These are phyloP conservation scores for Centruroides vittatus DNA, from an alignment of 1,140 invertebrate species.

Conservation along the genomic window DNA sequence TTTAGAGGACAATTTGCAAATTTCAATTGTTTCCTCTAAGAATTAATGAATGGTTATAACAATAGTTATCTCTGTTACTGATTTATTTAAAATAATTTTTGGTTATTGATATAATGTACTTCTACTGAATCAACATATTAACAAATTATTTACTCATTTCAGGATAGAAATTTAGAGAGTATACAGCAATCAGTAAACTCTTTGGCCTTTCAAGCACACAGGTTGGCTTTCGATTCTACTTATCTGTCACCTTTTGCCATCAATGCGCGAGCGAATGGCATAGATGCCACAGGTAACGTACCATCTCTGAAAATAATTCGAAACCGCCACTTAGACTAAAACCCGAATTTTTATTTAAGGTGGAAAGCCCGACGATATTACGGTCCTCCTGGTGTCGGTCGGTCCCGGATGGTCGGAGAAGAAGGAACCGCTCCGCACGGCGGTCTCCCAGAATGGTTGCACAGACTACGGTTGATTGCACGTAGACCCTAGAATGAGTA, in stretches of 20 bases:
- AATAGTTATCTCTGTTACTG: too few relatives aligned
- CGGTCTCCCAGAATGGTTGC: constrained; percentile 9
- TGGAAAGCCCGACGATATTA: constrained; percentile 95
- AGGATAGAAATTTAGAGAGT: constrained; percentile 29
- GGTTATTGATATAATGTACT: too few relatives aligned
- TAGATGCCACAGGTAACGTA: constrained; percentile 67
- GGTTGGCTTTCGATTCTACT: constrained; percentile 78
- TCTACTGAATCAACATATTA: neutral
- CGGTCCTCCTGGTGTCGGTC: constrained; percentile 80
- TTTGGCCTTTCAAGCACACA: constrained; percentile 85
- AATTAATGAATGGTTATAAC: too few relatives aligned
- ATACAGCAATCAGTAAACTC: constrained; percentile 82
- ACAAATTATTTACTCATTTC: constrained; percentile 5
- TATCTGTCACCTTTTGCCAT: constrained; percentile 92
- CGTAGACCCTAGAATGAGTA: too few relatives aligned
- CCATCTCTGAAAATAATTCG: neutral
- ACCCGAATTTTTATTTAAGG: constrained; percentile 45
- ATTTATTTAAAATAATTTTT: too few relatives aligned
- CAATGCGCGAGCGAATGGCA: constrained; percentile 80
- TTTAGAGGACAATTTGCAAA: too few relatives aligned
- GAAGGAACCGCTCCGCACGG: constrained; percentile 3
- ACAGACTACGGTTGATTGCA: constrained; percentile 11
- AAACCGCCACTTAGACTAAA: neutral
- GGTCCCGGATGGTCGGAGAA: constrained; percentile 9
- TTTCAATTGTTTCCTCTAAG: too few relatives aligned